These are phyloP conservation scores for Yponomeuta sedellus DNA, from an alignment of 2,888 invertebrate species.

Conservation along the genomic window DNA sequence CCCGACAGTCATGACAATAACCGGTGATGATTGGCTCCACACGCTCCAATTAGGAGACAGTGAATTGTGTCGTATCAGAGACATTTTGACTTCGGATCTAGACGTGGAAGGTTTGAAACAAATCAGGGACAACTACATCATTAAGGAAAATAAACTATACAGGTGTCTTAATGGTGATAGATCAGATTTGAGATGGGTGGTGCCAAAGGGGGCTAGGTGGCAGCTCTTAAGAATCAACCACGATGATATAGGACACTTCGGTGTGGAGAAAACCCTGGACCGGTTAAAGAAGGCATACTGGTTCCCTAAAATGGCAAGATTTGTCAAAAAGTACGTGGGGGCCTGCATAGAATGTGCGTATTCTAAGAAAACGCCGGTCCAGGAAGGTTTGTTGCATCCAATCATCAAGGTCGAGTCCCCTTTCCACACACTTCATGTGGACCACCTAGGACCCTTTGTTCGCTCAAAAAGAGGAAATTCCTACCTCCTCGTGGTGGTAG, in stretches of 20 bases:
- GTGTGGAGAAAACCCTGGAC: constrained; percentile 19
- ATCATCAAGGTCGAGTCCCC: constrained; percentile 17
- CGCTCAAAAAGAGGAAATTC: constrained; percentile 13
- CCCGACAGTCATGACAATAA: constrained; percentile 21
- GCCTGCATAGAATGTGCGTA: constrained; percentile 18
- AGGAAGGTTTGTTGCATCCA: constrained; percentile 32
- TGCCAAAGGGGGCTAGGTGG: constrained; percentile 32
- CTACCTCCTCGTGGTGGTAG: constrained; percentile 13
- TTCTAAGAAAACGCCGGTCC: constrained; percentile 32
- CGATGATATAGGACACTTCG: constrained; percentile 33
- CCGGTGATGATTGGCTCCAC: constrained; percentile 22
- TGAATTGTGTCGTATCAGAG: constrained; percentile 21
- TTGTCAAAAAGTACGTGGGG: not conserved
- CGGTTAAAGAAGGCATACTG: constrained; percentile 13
- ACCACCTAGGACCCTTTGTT: constrained; percentile 18
- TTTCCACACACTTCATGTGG: constrained; percentile 17
- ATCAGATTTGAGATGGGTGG: constrained; percentile 29
- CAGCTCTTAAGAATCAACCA: constrained; percentile 39
- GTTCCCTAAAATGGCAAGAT: constrained; percentile 16
- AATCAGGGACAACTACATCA: constrained; percentile 24
- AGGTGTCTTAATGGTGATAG: constrained; percentile 17
- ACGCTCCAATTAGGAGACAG: constrained; percentile 25
- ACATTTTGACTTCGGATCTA: constrained; percentile 19
- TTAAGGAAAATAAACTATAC: too few species aligned
- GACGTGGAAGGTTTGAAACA: constrained; percentile 20